These are phyloP conservation scores for Delia radicum DNA, from an alignment of 1,140 invertebrate genomes.

Conservation along the genomic window DNA sequence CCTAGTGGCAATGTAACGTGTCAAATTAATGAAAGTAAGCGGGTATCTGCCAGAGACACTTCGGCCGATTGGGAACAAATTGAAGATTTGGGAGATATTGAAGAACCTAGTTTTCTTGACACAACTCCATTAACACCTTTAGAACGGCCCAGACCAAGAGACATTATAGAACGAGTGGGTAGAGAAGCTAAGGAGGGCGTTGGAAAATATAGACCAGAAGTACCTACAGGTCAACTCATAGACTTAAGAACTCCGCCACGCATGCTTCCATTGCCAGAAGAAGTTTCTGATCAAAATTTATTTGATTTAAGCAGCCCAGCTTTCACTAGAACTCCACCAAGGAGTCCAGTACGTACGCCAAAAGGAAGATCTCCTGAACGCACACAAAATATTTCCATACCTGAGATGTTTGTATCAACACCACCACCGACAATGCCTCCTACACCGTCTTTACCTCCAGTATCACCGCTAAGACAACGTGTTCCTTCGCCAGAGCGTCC, in stretches of 20 bases:
- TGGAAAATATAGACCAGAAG: neutral
- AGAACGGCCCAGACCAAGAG: neutral
- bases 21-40: slow-evolving; percentile 13
- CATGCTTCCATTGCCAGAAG: neutral
- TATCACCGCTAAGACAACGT: neutral
- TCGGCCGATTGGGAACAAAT: neutral
- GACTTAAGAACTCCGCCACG: slow-evolving; percentile 5
- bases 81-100: neutral
- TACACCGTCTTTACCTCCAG: neutral
- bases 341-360: too few relatives aligned
- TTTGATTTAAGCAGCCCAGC: neutral
- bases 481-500: neutral
- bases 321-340: neutral
- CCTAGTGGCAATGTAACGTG: neutral
- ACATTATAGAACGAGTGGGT: neutral
- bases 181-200: neutral
- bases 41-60: neutral
- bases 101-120: slow-evolving; percentile 19
- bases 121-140: neutral
- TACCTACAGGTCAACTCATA: neutral
- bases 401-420: neutral
- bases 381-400: neutral
- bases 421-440: neutral
- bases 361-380: neutral
- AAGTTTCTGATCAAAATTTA: neutral